These are phyloP conservation scores for Digitonthophagus gazella DNA, from an alignment of 2,888 invertebrate genomes.

Conservation along the genomic window DNA sequence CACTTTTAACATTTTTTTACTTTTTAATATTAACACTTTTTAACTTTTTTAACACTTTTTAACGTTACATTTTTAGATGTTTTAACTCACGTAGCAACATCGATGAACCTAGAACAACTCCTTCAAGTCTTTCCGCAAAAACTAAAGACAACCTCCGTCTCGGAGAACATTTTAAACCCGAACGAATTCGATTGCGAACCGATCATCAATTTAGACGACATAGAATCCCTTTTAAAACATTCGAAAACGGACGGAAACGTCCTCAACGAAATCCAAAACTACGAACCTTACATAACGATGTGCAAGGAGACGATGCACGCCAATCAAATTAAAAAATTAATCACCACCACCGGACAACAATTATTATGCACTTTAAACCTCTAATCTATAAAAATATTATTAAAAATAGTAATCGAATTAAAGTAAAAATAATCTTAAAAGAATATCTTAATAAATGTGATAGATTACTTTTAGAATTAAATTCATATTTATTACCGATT, in stretches of 20 bases:
- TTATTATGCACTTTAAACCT: conserved; percentile 48
- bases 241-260: conserved; percentile 33
- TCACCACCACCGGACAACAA: conserved; percentile 61
- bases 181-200: not conserved
- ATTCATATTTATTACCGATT: too few relatives aligned
- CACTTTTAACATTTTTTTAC: too few relatives aligned
- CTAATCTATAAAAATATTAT: too few relatives aligned
- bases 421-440: too few relatives aligned
- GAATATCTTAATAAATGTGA: too few relatives aligned
- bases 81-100: conserved; percentile 51
- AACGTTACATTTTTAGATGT: conserved; percentile 45
- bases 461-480: too few relatives aligned
- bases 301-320: conserved; percentile 61
- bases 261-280: conserved; percentile 49
- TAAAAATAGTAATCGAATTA: too few relatives aligned
- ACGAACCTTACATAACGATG: conserved; percentile 51
- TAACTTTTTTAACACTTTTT: conserved; percentile 2
- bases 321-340: conserved; percentile 60
- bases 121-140: conserved; percentile 50
- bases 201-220: conserved; percentile 3
- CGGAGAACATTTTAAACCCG: conserved; percentile 8
- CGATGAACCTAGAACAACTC: conserved; percentile 50
- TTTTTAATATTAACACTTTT: too few relatives aligned
- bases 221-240: not conserved
- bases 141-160: conserved; percentile 34